Evolutionary conservation across 2,888 invertebrate species (phyloP).

Genomic region (Microctonus aethiopoides): DNA sequence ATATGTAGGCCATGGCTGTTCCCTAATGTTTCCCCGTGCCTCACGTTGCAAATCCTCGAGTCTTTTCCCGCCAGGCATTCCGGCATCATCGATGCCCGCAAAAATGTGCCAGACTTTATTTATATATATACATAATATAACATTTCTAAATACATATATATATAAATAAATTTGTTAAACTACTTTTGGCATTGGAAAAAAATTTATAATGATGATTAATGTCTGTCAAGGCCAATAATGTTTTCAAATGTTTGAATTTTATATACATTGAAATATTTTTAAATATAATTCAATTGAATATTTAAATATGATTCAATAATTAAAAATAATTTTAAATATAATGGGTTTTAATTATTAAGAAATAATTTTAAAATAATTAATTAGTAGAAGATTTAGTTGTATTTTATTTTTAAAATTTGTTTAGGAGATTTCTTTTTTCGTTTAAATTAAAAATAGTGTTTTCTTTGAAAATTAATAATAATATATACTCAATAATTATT

Average conservation of each 20-base stretch:
- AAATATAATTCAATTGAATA: too few species aligned
- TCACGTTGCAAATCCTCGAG: not conserved
- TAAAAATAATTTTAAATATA: not conserved
- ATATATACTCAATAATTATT: too few species aligned
- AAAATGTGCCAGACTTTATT: not conserved
- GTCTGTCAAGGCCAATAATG: not conserved
- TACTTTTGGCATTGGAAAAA: not conserved
- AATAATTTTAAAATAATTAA: too few species aligned
- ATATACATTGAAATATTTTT: not conserved
- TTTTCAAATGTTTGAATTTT: not conserved
- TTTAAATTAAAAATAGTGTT: too few species aligned
- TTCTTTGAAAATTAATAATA: too few species aligned
- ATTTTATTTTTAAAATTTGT: too few species aligned
- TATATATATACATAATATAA: not conserved
- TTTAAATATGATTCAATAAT: too few species aligned
- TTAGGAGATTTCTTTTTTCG: too few species aligned
- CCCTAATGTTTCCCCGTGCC: conserved; percentile 36
- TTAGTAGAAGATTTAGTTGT: too few species aligned
- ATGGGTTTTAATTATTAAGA: too few species aligned
- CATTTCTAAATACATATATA: not conserved
- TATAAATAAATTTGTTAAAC: not conserved
- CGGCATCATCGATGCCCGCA: not conserved
- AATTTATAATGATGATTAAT: not conserved
- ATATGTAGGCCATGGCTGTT: conserved; percentile 62
- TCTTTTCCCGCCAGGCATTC: conserved; percentile 1